Base-by-base conservation (phyloP, 2,888 invertebrate genomes). In the Clusia tigrina region DNA sequence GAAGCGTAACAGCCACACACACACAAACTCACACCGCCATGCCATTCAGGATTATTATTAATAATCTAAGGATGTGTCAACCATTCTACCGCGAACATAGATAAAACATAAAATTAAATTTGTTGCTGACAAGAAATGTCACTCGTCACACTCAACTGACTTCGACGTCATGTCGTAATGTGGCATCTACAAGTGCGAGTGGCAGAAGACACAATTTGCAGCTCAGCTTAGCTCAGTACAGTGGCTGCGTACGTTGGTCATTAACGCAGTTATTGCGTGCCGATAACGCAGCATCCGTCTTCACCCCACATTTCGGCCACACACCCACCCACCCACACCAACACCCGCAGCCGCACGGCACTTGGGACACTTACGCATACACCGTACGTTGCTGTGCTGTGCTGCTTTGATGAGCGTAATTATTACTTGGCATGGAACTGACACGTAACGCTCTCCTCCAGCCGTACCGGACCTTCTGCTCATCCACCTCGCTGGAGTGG, bases 11-110 rank as follows among this genome's bases (percentile, higher is more conserved):
- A 67, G 64, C 64, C 64, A 52, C 52, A 10, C 20, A 52, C 52
- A 52, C 23, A 24, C 52, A 52, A n/a, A n/a, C n/a, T n/a, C n/a
- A n/a, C n/a, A n/a, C n/a, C 22, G 23, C 23, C 12, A 23, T 2
- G 10, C 9, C 3, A 20, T 9, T 66, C 64, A 69, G 66, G 69
- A 69, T 69, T 68, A 70, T 62, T 66, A 67, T 69, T 65, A 65
- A 69, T 68, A 64, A 48, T 22, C 22, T 18, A 48, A 20, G 48
- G 20, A 48, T 48, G 37, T 37, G n/a, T 53, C 58, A 64, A 17
- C 20, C 64, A 66, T 60, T 68, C 60, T 66, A 64, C 64, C 64
- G 66, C 57, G 48, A 20, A 48, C 18, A 48, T 22, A 20, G 48
- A 48, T 48, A 48, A 48, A 48, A 48, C 20, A 22, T 48, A 18